A percentile compares a stretch with the other conserved stretches of the same genome.
These are phyloP conservation scores for Geophilus truncorum DNA, from an alignment of 2,888 invertebrate genomes.

Conservation along the genomic window DNA sequence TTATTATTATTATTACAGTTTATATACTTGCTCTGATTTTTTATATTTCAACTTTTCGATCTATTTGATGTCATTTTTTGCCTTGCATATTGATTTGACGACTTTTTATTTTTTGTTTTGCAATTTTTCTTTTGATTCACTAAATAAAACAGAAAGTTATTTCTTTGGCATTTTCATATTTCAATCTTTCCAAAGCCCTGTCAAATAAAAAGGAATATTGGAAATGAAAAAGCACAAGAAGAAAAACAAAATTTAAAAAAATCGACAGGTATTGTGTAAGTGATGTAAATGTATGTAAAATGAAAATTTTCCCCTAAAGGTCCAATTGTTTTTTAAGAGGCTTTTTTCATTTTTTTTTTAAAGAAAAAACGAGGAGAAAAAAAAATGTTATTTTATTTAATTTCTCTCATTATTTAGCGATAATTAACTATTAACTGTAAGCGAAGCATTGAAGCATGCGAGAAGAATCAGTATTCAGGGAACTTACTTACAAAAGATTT, in stretches of 20 bases:
- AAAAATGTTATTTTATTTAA: not conserved
- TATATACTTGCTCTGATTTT: not conserved
- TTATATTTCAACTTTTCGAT: not conserved
- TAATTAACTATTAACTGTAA: not conserved
- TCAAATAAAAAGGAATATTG: slow-evolving; percentile 4
- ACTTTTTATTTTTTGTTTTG: not conserved
- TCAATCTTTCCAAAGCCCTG: slow-evolving; percentile 13
- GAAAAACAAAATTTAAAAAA: not conserved
- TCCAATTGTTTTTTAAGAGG: not conserved
- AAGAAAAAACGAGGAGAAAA: too few species aligned
- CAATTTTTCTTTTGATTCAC: slow-evolving; percentile 21
- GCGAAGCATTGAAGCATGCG: not conserved
- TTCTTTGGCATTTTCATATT: slow-evolving; percentile 18
- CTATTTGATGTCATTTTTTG: not conserved
- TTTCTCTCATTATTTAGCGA: not conserved
- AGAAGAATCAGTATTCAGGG: too few species aligned
- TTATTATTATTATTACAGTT: too few species aligned
- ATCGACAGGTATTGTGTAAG: slow-evolving; percentile 12
- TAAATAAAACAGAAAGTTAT: slow-evolving; percentile 8
- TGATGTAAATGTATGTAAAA: not conserved
- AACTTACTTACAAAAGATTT: too few species aligned
- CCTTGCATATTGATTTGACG: not conserved
- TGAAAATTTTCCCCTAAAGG: not conserved
- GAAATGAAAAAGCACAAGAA: not conserved
- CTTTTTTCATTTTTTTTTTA: not conserved